These are phyloP conservation scores for Macrostomum lignano DNA, from an alignment of 1,140 invertebrate species.

Conservation along the genomic window DNA sequence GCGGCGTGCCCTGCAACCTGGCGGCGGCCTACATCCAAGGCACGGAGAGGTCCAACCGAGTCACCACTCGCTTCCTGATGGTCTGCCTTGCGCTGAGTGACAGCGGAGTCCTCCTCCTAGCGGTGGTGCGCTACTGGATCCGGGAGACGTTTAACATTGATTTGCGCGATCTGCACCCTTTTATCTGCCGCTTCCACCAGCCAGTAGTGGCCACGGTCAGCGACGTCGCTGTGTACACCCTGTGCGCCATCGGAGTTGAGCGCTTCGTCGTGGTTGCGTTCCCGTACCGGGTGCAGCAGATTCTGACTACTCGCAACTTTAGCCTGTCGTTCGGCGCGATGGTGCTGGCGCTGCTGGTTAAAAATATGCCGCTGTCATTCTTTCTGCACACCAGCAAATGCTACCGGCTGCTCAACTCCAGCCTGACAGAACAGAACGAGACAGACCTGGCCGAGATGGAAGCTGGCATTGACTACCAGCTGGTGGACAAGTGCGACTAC, in stretches of 20 bases:
- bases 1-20: neutral
- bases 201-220: neutral
- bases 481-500: neutral
- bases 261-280: conserved; percentile 1
- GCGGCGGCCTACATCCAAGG: neutral
- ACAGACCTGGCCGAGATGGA: neutral
- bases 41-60: neutral
- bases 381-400: neutral
- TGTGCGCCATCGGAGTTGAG: neutral
- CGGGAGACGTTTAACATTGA: neutral
- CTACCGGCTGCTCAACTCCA: neutral
- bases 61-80: neutral
- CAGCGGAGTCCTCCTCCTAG: neutral
- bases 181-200: neutral
- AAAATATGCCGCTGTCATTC: conserved; percentile 2
- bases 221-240: neutral
- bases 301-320: neutral
- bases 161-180: neutral
- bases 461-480: neutral
- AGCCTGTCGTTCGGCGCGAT: neutral
- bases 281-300: neutral
- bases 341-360: neutral
- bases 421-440: neutral
- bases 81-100: neutral
- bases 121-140: conserved; percentile 1